Conservation (phyloP, 2,797 vertebrate species). For the Bradypodion pumilum region DNA sequence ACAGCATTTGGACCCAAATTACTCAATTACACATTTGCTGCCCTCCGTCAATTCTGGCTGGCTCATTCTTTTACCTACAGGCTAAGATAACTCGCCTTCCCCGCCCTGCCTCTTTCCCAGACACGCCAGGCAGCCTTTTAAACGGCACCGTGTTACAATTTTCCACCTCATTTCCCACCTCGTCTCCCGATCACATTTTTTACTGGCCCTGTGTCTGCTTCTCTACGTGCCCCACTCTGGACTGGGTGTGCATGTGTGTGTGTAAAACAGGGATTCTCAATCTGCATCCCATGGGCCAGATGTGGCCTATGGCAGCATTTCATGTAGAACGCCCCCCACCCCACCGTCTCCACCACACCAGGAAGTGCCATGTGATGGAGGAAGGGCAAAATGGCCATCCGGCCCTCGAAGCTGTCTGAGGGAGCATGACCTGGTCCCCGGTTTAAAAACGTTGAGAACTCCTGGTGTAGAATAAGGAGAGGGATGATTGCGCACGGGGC, state of each 20-base stretch:
- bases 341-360: too few relatives aligned
- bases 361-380: too few relatives aligned
- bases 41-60: constrained; percentile 35
- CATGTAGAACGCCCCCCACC: too few relatives aligned
- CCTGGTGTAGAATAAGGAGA: neutral
- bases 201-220: constrained; percentile 50
- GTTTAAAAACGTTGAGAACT: too few relatives aligned
- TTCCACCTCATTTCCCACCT: constrained; percentile 67
- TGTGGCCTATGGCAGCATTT: too few relatives aligned
- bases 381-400: too few relatives aligned
- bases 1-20: constrained; percentile 25
- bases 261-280: neutral
- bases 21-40: constrained; percentile 26
- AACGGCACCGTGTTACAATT: constrained; percentile 61
- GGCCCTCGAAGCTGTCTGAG: too few relatives aligned
- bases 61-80: constrained; percentile 34
- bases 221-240: constrained; percentile 51
- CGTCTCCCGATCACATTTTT: constrained; percentile 63
- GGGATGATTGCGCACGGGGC: neutral
- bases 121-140: constrained; percentile 42
- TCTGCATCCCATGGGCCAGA: too few relatives aligned
- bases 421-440: too few relatives aligned
- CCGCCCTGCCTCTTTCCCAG: neutral
- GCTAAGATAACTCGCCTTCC: neutral
- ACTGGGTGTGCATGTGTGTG: neutral